These are phyloP conservation scores for Paramormyrops kingsleyae DNA, from an alignment of 2,113 vertebrate species.

Conservation along the genomic window DNA sequence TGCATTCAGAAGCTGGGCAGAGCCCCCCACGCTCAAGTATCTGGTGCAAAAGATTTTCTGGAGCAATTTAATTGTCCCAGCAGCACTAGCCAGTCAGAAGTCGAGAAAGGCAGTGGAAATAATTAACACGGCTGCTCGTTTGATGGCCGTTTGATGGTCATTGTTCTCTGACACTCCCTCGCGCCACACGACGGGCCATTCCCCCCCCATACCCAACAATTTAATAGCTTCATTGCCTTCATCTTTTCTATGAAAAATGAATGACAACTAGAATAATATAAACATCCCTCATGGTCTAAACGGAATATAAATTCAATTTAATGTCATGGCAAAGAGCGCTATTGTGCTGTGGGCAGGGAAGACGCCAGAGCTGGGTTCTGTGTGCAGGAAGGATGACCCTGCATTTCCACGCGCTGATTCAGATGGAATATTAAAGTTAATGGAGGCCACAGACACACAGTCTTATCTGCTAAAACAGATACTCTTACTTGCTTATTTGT, in stretches of 20 bases:
- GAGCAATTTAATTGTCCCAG: neutral
- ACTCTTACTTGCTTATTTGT: conserved; percentile 38
- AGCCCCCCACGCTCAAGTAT: neutral
- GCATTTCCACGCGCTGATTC: conserved; percentile 5
- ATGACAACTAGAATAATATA: neutral
- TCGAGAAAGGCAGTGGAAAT: neutral
- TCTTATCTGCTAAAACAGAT: conserved; percentile 55
- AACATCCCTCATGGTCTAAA: conserved; percentile 9
- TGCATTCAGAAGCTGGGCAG: neutral
- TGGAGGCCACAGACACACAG: conserved; percentile 39
- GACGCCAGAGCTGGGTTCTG: neutral
- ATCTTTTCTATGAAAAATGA: neutral
- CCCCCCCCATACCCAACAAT: neutral
- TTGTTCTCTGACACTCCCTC: neutral
- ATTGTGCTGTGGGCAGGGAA: neutral
- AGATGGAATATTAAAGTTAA: conserved; percentile 38
- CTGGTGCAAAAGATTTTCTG: neutral
- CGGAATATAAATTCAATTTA: conserved; percentile 5
- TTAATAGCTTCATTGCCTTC: conserved; percentile 10
- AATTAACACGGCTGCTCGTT: neutral
- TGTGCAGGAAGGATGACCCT: neutral
- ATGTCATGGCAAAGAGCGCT: neutral
- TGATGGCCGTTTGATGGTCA: neutral
- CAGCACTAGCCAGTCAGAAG: neutral
- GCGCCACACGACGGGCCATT: neutral